phyloP scores from a whole-genome alignment of 2,888 invertebrate species.

The Scaeva pyrastri region DNA sequence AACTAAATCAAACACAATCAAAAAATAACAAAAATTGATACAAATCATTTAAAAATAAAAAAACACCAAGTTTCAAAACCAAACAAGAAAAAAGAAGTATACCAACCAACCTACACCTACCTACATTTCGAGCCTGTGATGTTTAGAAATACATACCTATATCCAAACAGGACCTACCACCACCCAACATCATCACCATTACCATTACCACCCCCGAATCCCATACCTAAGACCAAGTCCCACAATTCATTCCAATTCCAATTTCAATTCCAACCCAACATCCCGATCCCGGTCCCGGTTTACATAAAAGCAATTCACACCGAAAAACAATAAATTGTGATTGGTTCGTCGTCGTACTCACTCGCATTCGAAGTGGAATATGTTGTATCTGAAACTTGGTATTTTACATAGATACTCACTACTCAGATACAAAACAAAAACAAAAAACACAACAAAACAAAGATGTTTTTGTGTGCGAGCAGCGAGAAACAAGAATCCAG shows the following conservation, averaged over 20 bases:
- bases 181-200: neutral
- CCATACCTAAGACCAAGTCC: too few species aligned
- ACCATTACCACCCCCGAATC: neutral
- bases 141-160: neutral
- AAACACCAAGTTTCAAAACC: slow-evolving; percentile 51
- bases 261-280: too few species aligned
- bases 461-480: slow-evolving; percentile 39
- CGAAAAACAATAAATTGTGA: slow-evolving; percentile 81
- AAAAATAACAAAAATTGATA: slow-evolving; percentile 11
- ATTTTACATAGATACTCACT: slow-evolving; percentile 75
- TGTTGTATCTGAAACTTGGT: slow-evolving; percentile 71
- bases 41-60: slow-evolving; percentile 13
- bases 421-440: too few species aligned
- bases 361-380: slow-evolving; percentile 39
- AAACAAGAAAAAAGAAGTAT: slow-evolving; percentile 10
- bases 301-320: slow-evolving; percentile 80
- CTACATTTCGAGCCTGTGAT: neutral
- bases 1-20: neutral
- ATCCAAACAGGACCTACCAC: neutral
- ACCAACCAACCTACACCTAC: too few species aligned
- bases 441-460: slow-evolving; percentile 38
- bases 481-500: slow-evolving; percentile 33
- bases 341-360: slow-evolving; percentile 80
- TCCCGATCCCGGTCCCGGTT: too few species aligned
- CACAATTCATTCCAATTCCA: slow-evolving; percentile 40